Evolutionary conservation across 2,113 vertebrate genomes (phyloP).

Genomic region (Tyrannus savana): DNA sequence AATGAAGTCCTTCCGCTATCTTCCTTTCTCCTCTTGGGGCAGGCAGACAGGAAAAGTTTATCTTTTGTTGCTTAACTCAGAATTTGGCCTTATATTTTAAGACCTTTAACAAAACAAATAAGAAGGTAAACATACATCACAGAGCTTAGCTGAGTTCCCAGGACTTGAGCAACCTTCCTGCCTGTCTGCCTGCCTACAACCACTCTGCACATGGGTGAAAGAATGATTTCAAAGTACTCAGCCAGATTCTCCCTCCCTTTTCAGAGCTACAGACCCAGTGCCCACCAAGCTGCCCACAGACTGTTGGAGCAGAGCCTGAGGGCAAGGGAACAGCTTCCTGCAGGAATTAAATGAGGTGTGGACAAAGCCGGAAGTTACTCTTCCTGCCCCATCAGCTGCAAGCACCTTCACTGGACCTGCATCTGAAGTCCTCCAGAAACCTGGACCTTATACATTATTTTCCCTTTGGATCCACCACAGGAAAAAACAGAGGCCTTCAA

Average conservation of each 20-base stretch:
- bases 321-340: background rate
- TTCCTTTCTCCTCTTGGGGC: background rate
- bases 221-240: background rate
- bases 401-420: background rate
- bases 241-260: background rate
- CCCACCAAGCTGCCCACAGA: background rate
- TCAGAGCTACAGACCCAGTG: accelerated
- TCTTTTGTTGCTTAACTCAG: background rate
- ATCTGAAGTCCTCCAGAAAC: background rate
- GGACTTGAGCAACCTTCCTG: background rate
- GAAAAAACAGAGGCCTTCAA: background rate
- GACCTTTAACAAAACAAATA: background rate
- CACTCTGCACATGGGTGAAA: background rate
- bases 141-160: background rate
- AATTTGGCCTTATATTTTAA: background rate
- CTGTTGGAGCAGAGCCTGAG: accelerated
- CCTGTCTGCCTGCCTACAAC: background rate
- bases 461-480: background rate
- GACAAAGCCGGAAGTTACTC: background rate
- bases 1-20: background rate
- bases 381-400: background rate
- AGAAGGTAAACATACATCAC: background rate
- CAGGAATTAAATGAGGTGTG: background rate
- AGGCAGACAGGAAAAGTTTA: background rate
- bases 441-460: background rate